A percentile compares a stretch with the other conserved stretches of the same genome.
Conservation (phyloP, 2,113 vertebrate species). For the Coptodon bakossiorum region DNA sequence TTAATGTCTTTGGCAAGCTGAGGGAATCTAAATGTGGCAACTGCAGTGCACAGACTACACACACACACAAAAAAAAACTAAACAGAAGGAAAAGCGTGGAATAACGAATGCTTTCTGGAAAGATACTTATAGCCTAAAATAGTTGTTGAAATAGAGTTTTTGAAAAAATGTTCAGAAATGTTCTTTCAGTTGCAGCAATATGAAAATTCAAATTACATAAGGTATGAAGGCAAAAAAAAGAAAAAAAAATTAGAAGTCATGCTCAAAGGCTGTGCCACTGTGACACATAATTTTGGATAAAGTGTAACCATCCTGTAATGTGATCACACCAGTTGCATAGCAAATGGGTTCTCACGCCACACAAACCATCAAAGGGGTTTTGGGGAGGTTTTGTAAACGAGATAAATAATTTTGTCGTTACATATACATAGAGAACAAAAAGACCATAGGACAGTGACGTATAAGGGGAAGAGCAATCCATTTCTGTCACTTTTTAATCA, state of each 20-base stretch:
- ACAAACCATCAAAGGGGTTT: neutral
- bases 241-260: neutral
- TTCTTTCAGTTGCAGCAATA: neutral
- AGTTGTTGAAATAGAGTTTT: neutral
- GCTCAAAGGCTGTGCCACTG: neutral
- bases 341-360: neutral
- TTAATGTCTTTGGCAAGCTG: conserved; percentile 15
- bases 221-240: neutral
- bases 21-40: conserved; percentile 5
- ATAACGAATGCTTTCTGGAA: neutral
- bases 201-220: neutral
- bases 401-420: neutral
- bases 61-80: neutral
- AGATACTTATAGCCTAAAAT: neutral
- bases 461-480: neutral
- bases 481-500: neutral
- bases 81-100: neutral
- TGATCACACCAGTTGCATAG: neutral
- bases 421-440: neutral
- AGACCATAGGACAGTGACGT: neutral
- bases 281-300: neutral
- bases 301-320: neutral
- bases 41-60: neutral
- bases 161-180: neutral
- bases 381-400: neutral